phyloP scores from a whole-genome alignment of 2,797 vertebrate genomes.

The Enteromius afrohamiltoni region DNA sequence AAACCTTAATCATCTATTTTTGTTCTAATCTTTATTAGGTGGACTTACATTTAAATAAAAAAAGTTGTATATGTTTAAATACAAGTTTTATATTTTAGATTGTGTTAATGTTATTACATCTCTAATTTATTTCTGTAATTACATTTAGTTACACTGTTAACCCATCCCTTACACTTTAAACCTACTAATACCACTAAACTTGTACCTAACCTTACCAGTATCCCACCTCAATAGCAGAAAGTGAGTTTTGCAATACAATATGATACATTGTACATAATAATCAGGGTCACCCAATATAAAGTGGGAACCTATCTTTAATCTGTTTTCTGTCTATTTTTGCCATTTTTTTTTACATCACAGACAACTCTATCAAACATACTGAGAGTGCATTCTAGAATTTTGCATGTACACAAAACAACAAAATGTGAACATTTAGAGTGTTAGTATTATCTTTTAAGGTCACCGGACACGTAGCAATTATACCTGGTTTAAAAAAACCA shows the following conservation, averaged over 20 bases:
- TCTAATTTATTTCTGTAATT: no score
- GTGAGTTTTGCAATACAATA: no score
- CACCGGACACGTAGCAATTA: constrained; percentile 28
- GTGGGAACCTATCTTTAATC: neutral
- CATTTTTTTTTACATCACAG: constrained; percentile 31
- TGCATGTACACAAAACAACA: neutral
- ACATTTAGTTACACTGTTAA: no score
- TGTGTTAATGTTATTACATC: no score
- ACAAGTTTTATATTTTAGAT: no score
- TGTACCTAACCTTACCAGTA: no score
- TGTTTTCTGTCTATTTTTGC: neutral
- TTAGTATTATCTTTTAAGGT: constrained; percentile 25
- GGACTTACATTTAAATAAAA: no score
- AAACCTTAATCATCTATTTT: neutral
- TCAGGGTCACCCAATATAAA: neutral
- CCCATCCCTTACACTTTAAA: no score
- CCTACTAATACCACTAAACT: no score
- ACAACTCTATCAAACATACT: constrained; percentile 13
- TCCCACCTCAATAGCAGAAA: no score
- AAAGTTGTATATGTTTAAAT: no score
- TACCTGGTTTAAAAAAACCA: constrained; percentile 20
- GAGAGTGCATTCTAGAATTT: neutral
- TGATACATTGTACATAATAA: neutral
- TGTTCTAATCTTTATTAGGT: no score
- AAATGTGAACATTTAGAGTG: constrained; percentile 25